Conservation (phyloP, 2,113 vertebrate genomes). For the Aramus guarauna region DNA sequence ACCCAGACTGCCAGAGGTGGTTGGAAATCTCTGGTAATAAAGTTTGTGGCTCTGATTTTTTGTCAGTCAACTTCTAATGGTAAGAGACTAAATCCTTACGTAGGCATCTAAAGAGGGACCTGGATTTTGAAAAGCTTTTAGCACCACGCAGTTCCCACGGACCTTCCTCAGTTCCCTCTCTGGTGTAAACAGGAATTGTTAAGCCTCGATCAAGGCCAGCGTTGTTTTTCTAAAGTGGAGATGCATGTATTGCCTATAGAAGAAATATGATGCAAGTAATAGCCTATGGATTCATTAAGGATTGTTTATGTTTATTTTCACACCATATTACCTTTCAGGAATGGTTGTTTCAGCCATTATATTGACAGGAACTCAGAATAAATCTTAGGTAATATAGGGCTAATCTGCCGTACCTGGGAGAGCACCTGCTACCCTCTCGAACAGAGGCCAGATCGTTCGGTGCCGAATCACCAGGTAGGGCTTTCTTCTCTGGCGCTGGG, state of each 20-base stretch:
- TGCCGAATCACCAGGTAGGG: conserved; percentile 35
- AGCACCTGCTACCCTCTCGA: background rate
- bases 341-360: background rate
- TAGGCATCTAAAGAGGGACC: background rate
- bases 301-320: conserved; percentile 50
- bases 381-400: conserved; percentile 18
- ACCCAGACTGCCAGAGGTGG: background rate
- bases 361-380: conserved; percentile 19
- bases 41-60: background rate
- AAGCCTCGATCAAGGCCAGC: background rate
- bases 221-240: background rate
- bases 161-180: background rate
- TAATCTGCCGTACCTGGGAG: conserved; percentile 43
- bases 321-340: background rate
- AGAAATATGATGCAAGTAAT: conserved; percentile 37
- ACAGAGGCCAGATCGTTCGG: background rate
- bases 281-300: conserved; percentile 51
- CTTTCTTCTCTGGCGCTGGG: conserved; percentile 13
- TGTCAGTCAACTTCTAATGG: background rate
- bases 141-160: background rate
- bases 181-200: background rate
- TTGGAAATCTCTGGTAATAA: background rate
- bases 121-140: conserved; percentile 20
- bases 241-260: background rate
- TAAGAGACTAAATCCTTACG: background rate